Evolutionary conservation across 2,888 invertebrate genomes (phyloP).

Genomic region (Himalopsyche japonica): DNA sequence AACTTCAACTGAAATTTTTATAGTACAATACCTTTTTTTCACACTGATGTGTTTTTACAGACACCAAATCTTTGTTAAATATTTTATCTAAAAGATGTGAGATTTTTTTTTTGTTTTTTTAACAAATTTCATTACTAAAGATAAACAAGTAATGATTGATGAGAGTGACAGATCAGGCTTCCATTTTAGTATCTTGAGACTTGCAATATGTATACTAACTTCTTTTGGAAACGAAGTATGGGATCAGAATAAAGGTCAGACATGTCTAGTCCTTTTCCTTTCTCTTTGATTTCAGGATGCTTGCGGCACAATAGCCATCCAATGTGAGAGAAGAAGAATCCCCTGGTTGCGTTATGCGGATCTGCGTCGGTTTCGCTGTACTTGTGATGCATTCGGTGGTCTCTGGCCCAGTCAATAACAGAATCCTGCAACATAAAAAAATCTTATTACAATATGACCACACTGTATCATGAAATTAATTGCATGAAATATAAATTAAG

Average conservation of each 20-base stretch:
- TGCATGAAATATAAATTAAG: too few relatives aligned
- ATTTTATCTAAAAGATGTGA: too few relatives aligned
- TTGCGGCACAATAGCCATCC: constrained; percentile 93
- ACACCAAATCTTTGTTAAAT: too few relatives aligned
- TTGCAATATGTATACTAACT: constrained; percentile 61
- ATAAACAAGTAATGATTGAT: too few relatives aligned
- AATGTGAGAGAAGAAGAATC: constrained; percentile 95
- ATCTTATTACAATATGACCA: background rate
- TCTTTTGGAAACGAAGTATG: constrained; percentile 84
- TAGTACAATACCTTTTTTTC: too few relatives aligned
- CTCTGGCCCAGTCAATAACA: constrained; percentile 77
- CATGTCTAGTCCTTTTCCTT: constrained; percentile 84
- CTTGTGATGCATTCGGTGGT: constrained; percentile 88
- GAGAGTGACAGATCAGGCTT: too few relatives aligned
- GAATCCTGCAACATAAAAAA: constrained; percentile 62
- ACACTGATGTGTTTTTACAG: too few relatives aligned
- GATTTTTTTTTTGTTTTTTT: too few relatives aligned
- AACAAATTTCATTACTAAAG: too few relatives aligned
- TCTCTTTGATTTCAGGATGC: constrained; percentile 85
- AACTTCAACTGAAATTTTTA: too few relatives aligned
- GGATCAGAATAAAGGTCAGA: constrained; percentile 82
- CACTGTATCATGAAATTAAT: too few relatives aligned
- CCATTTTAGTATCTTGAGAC: too few relatives aligned
- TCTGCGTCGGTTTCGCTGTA: constrained; percentile 93
- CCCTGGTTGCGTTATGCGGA: constrained; percentile 89